Percentiles rank a stretch among this genome's conserved stretches.
Conservation (phyloP, 2,888 invertebrate species). For the Cerastis leucographa region DNA sequence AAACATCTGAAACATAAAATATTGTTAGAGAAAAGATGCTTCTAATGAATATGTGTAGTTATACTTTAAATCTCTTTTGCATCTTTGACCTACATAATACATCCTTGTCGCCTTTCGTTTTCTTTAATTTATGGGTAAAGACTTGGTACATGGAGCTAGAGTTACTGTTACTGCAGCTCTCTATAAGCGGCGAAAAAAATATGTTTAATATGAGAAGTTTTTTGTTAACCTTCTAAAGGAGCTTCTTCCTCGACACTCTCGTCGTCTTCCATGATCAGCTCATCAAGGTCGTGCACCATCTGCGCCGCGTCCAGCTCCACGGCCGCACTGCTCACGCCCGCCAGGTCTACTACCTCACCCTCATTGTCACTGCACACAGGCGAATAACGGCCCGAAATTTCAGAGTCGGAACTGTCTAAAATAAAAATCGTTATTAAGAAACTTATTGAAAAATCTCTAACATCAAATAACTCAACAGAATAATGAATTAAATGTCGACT, state of each 20-base stretch:
- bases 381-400: conserved; percentile 91
- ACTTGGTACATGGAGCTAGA: background rate
- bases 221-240: conserved; percentile 74
- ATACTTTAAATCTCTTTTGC: background rate
- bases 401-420: conserved; percentile 89
- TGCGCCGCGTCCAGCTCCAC: conserved; percentile 79
- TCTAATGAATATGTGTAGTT: background rate
- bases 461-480: background rate
- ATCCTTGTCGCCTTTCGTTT: background rate
- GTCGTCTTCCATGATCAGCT: conserved; percentile 85
- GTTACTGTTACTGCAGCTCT: background rate
- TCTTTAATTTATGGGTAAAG: background rate
- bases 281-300: conserved; percentile 84
- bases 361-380: conserved; percentile 92
- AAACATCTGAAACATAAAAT: conserved; percentile 69
- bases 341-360: conserved; percentile 72
- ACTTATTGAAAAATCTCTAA: background rate
- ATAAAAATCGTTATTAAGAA: conserved; percentile 8
- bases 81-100: background rate
- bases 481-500: background rate
- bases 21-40: background rate
- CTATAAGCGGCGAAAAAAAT: background rate
- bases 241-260: conserved; percentile 80
- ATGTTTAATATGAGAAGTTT: background rate
- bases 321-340: conserved; percentile 57